A percentile compares a stretch with the other conserved stretches of the same genome.
Evolutionary conservation across 2,797 vertebrate genomes (phyloP).

Genomic region (Leucoraja ocellata): DNA sequence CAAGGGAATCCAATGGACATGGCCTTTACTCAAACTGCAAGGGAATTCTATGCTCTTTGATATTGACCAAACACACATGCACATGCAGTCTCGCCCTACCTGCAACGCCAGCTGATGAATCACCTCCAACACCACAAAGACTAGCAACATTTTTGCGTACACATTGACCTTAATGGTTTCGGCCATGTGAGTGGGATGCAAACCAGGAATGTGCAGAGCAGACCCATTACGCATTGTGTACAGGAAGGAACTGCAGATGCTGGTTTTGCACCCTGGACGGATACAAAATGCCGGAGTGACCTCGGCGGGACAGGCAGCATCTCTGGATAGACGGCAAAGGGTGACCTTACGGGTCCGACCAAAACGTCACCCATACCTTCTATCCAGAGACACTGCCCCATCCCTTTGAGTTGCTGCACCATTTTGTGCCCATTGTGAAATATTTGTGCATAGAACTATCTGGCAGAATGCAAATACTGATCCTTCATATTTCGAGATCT

Average conservation of each 20-base stretch:
- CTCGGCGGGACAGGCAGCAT: too few relatives aligned
- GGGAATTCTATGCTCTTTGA: conserved; percentile 29
- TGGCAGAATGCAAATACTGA: conserved; percentile 30
- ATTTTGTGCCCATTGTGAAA: too few relatives aligned
- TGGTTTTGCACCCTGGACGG: too few relatives aligned
- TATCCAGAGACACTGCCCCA: too few relatives aligned
- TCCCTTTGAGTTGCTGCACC: too few relatives aligned
- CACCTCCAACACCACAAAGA: neutral
- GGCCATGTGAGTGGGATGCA: conserved; percentile 17
- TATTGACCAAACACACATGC: neutral
- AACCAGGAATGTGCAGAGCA: neutral
- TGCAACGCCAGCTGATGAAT: neutral
- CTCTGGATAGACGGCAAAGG: too few relatives aligned
- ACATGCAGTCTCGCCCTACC: neutral
- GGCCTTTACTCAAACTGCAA: conserved; percentile 24
- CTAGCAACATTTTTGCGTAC: neutral
- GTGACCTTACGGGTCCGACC: too few relatives aligned
- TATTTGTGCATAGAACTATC: conserved; percentile 18
- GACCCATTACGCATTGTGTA: neutral
- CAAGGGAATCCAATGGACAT: conserved; percentile 34
- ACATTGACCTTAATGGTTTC: neutral
- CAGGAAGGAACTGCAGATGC: too few relatives aligned
- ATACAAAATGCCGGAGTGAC: too few relatives aligned
- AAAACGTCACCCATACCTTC: too few relatives aligned
- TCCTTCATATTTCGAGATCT: conserved; percentile 6